Evolutionary conservation across 2,113 vertebrate species (phyloP).

Genomic region (Callithrix jacchus): DNA sequence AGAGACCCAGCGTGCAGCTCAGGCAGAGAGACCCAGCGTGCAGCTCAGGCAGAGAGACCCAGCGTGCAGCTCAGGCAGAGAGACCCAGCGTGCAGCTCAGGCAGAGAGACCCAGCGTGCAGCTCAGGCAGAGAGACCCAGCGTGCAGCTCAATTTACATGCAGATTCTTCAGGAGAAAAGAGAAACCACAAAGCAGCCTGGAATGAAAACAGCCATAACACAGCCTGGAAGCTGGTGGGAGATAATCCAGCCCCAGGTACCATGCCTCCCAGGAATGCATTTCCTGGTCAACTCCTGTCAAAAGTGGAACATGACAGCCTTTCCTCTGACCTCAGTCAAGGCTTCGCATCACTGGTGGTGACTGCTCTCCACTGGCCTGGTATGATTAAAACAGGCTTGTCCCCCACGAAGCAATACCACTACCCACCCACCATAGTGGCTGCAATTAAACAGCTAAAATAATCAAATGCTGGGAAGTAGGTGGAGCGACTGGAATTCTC

Average conservation of each 20-base stretch:
- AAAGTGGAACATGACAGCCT: background rate
- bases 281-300: background rate
- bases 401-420: rapidly evolving
- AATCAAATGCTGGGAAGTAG: background rate
- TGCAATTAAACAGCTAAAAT: background rate
- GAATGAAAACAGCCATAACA: background rate
- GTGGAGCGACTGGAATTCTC: background rate
- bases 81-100: background rate
- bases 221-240: background rate
- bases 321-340: background rate
- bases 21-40: background rate
- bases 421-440: rapidly evolving
- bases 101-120: background rate
- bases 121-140: no score
- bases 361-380: background rate
- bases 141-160: background rate
- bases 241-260: background rate
- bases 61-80: no score
- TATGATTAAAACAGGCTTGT: background rate
- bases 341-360: background rate
- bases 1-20: background rate
- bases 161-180: background rate
- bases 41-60: no score
- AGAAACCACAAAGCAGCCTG: background rate
- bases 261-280: background rate